Evolutionary conservation across 2,888 invertebrate genomes (phyloP), one percentile per base, ranked within the genome.

Genomic region (Lithosia quadra): DNA sequence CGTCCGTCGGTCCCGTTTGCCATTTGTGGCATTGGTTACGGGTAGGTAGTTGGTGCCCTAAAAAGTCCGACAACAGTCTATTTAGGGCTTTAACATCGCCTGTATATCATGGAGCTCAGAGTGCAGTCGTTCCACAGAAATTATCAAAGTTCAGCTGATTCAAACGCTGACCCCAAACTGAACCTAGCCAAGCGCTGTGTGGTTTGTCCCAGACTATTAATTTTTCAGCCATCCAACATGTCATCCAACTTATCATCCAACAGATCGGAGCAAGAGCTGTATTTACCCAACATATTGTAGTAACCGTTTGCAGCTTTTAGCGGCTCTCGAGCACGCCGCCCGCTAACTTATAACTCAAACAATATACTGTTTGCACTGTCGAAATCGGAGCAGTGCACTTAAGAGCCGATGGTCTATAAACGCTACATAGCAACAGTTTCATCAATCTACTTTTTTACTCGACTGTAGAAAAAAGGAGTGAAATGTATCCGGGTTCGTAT

Each of bases 241-340:
- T 56, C 55, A 0, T 24, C 22, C 34, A 39, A 28, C 49, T 49
- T 49, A 9, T 28, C 21, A 7, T 1, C 61, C 61, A 8, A 28
- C 28, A 18, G 5, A 22, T 58, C 5, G 49, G 59, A 53, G 13
- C 57, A 49, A 68, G 62, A 68, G 65, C 36, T 70, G 33, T 79
- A 64, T 71, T 68, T 68, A 71, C 69, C 63, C 69, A 77, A 75
- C 67, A 64, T 49, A 63, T 66, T 56, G 68, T 68, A 68, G 71
- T 24, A 70, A 67, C 75, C 70, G 65, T 76, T 77, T 64, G 74
- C 79, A 60, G 85, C 87, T 87, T 82, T 87, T 88, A 86, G 84
- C 88, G 77, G 73, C 63, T 66, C 69, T 69, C 69, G 75, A 78
- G 73, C 75, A 68, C 72, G 36, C 67, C 69, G 70, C 53, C 71